Conservation (phyloP, 2,797 vertebrate genomes). For the Eulemur albifrons region DNA sequence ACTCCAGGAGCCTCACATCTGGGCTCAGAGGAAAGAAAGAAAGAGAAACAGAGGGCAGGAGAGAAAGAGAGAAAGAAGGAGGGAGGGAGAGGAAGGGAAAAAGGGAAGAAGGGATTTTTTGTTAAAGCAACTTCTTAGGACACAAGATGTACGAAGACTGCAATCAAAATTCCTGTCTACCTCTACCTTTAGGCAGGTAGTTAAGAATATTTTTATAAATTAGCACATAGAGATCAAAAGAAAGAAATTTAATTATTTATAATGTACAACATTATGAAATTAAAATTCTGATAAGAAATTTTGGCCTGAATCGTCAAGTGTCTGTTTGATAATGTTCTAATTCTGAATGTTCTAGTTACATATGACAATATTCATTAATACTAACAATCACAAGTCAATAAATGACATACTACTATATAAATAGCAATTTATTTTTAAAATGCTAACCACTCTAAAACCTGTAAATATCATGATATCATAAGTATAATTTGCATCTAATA, state of each 20-base stretch:
- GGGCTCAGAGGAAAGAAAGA: neutral
- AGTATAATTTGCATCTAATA: neutral
- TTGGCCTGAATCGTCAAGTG: neutral
- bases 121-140: conserved; percentile 26
- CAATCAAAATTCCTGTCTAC: neutral
- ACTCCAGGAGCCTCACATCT: neutral
- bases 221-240: conserved; percentile 8
- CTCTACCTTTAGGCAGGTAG: neutral
- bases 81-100: neutral
- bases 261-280: conserved; percentile 8
- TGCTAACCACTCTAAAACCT: neutral
- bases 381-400: conserved; percentile 19
- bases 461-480: neutral
- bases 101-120: neutral
- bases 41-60: neutral
- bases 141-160: neutral
- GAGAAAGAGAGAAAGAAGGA: neutral
- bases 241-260: neutral
- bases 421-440: conserved; percentile 2
- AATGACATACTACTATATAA: neutral
- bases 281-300: conserved; percentile 32
- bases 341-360: neutral
- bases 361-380: neutral
- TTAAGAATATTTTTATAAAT: conserved; percentile 16
- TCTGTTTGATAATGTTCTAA: conserved; percentile 10